Evolutionary conservation across 2,888 invertebrate genomes (phyloP).

Genomic region (Amphipoea lucens): DNA sequence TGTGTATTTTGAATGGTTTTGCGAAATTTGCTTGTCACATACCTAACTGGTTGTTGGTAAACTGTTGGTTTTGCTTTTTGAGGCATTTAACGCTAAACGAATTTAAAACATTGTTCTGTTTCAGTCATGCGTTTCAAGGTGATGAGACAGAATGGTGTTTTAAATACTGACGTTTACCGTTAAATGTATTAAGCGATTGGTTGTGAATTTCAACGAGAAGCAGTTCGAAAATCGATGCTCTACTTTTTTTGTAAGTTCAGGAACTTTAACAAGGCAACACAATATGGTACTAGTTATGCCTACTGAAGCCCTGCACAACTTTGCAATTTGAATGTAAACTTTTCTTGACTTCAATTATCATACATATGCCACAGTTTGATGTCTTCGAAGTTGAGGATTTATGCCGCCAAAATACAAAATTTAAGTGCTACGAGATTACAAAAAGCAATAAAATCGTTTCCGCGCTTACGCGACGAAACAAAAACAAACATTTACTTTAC

Average conservation of each 20-base stretch:
- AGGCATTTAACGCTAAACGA: background rate
- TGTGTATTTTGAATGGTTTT: conserved; percentile 1
- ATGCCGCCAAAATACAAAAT: background rate
- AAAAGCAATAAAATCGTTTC: background rate
- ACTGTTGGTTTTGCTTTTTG: no score
- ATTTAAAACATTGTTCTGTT: background rate
- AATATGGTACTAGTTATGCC: no score
- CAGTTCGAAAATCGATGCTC: background rate
- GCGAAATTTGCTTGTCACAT: background rate
- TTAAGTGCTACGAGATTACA: background rate
- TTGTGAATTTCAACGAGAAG: background rate
- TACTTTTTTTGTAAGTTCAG: background rate
- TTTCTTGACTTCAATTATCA: background rate
- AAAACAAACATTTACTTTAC: background rate
- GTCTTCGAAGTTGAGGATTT: background rate
- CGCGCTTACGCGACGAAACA: background rate
- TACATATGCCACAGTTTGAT: background rate
- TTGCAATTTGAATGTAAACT: background rate
- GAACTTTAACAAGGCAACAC: background rate
- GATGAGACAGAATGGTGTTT: background rate
- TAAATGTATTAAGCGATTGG: background rate
- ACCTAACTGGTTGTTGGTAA: background rate
- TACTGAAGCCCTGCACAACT: background rate
- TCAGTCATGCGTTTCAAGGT: background rate
- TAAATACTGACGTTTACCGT: background rate